These are phyloP conservation scores for Apeira syringaria DNA, from an alignment of 2,888 invertebrate species.

Conservation along the genomic window DNA sequence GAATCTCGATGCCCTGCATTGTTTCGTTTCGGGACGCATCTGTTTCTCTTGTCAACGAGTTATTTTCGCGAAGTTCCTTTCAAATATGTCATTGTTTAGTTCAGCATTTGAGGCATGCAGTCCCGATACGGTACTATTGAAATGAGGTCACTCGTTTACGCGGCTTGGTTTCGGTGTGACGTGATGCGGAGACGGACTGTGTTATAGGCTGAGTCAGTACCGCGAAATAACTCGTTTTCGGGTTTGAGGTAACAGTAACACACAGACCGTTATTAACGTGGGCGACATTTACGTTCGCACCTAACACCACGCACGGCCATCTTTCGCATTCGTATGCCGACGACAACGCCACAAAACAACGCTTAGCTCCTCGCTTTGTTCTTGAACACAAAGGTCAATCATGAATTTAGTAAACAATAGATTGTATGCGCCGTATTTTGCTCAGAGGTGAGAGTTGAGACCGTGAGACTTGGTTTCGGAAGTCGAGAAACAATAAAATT, in stretches of 20 bases:
- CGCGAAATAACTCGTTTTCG: slow-evolving; percentile 69
- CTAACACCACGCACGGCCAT: slow-evolving; percentile 41
- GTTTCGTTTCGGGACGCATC: slow-evolving; percentile 38
- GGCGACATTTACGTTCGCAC: slow-evolving; percentile 54
- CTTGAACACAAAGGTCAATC: slow-evolving; percentile 52
- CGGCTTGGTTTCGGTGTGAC: slow-evolving; percentile 36
- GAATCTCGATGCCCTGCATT: slow-evolving; percentile 44
- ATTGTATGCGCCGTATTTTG: slow-evolving; percentile 26
- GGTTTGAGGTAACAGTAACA: slow-evolving; percentile 66
- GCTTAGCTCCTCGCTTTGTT: slow-evolving; percentile 36
- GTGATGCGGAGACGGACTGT: slow-evolving; percentile 21
- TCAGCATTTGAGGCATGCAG: slow-evolving; percentile 7
- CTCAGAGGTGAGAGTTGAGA: slow-evolving; percentile 34
- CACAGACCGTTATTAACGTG: slow-evolving; percentile 70
- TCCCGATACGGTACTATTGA: slow-evolving; percentile 27
- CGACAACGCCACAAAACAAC: slow-evolving; percentile 30
- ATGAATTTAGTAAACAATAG: slow-evolving; percentile 41
- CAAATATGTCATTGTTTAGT: slow-evolving; percentile 8
- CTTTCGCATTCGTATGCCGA: slow-evolving; percentile 42
- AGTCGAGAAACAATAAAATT: slow-evolving; percentile 15
- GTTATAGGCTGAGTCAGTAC: slow-evolving; percentile 53
- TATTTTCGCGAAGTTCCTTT: slow-evolving; percentile 15
- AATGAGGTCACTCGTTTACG: slow-evolving; percentile 40
- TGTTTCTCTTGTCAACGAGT: slow-evolving; percentile 24
- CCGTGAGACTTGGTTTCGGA: slow-evolving; percentile 39